Percentiles rank a stretch among this genome's conserved stretches.
These are phyloP conservation scores for Coelopa frigida DNA, from an alignment of 1,140 invertebrate species.

Conservation along the genomic window DNA sequence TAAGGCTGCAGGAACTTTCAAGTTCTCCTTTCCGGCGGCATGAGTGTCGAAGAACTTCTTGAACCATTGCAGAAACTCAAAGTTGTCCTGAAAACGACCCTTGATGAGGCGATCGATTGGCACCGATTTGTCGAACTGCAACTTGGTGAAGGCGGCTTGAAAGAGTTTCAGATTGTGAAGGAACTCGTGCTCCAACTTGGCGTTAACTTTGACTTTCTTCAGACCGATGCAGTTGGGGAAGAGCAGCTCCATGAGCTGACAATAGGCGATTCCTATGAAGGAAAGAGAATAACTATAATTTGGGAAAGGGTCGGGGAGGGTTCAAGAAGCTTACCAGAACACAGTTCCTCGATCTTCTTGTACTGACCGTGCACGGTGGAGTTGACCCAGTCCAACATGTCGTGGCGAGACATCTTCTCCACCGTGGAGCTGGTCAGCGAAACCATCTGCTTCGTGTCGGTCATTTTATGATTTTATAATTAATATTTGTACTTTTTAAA, in stretches of 20 bases:
- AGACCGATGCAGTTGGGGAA: slow-evolving; percentile 86
- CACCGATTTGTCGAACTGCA: slow-evolving; percentile 86
- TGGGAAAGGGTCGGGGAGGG: too few species aligned
- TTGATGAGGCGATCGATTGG: slow-evolving; percentile 84
- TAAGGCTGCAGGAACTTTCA: slow-evolving; percentile 8
- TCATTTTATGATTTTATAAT: slow-evolving; percentile 49
- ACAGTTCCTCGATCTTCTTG: slow-evolving; percentile 95
- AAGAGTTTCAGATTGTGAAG: slow-evolving; percentile 98
- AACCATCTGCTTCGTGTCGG: slow-evolving; percentile 71
- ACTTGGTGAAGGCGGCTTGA: slow-evolving; percentile 91
- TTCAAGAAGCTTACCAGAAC: too few species aligned
- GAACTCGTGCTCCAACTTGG: slow-evolving; percentile 97
- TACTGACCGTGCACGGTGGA: slow-evolving; percentile 87
- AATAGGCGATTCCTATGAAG: slow-evolving; percentile 72
- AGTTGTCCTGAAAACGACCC: slow-evolving; percentile 94
- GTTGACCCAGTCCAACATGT: slow-evolving; percentile 98
- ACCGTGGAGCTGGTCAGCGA: slow-evolving; percentile 93
- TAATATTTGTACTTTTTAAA: neutral
- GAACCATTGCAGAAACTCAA: slow-evolving; percentile 99
- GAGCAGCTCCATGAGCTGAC: slow-evolving; percentile 99
- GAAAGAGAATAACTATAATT: neutral
- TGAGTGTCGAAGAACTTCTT: slow-evolving; percentile 99
- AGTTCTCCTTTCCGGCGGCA: slow-evolving; percentile 31
- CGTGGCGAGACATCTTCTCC: slow-evolving; percentile 95
- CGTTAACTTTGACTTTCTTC: slow-evolving; percentile 95